These are phyloP conservation scores for Rachycentron canadum DNA, from an alignment of 2,797 vertebrate species.

Conservation along the genomic window DNA sequence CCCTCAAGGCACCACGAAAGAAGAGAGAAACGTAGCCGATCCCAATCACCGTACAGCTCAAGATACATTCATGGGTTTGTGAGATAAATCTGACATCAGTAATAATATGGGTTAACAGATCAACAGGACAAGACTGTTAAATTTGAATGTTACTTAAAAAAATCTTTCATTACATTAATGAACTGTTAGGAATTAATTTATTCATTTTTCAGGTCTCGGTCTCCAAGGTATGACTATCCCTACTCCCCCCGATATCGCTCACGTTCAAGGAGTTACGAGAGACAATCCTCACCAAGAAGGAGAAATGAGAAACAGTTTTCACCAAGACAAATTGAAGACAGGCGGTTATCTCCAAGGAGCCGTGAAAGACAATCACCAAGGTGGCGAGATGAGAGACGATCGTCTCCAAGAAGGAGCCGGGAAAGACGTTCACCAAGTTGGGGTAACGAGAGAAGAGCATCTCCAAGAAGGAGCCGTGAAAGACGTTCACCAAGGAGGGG, in stretches of 20 bases:
- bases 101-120: background rate
- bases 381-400: background rate
- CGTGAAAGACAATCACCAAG: background rate
- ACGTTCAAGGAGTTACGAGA: constrained; percentile 45
- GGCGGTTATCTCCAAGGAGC: background rate
- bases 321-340: background rate
- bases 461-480: background rate
- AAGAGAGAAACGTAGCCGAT: constrained; percentile 29
- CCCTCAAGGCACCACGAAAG: constrained; percentile 77
- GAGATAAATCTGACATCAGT: background rate
- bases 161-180: background rate
- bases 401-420: constrained; percentile 1
- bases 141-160: background rate
- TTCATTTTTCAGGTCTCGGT: constrained; percentile 34
- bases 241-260: constrained; percentile 19
- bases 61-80: constrained; percentile 62
- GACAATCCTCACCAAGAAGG: background rate
- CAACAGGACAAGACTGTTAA: too few relatives aligned
- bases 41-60: constrained; percentile 22
- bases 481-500: constrained; percentile 5
- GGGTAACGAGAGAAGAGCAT: background rate
- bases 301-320: background rate
- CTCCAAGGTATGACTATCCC: constrained; percentile 19
- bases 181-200: background rate
- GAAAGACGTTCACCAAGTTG: background rate